Evolutionary conservation across 2,113 vertebrate species (phyloP), one percentile per base, ranked within the genome.

Genomic region (Mus spicilegus): DNA sequence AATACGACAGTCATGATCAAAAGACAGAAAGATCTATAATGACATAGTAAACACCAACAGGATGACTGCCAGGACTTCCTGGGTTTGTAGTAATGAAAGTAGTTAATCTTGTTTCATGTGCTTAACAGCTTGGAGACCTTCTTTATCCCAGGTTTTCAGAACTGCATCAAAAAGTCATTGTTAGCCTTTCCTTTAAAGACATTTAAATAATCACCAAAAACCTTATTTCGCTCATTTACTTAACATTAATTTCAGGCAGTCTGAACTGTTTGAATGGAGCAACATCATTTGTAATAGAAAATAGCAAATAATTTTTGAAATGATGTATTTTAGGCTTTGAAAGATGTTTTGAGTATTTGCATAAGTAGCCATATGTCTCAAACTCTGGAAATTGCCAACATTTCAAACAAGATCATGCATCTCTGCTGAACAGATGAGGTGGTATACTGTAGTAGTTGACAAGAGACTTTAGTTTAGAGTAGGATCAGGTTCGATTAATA

Each of bases 291-390:
- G 42, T 96, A 90, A 90, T 75, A 96, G 61, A 94, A 96, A 94
- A 92, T n/a, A 77, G 5, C 56, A 91, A 90, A 87, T 90, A 78
- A 76, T 75, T 96, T 91, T 91, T 84, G 9, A 95, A 95, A 93
- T 82, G 69, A 89, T 82, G 7, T 82, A 94, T 93, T 91, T 96
- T 80, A 95, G 80, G 76, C 78, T 91, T 88, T 67, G 33, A 91
- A 94, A 89, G n/a, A 84, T 88, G 19, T 93, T 93, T 90, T 97
- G 75, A n/a, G 80, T 81, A 76, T 94, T 92, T 96, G 70, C 82
- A 89, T 95, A 89, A 95, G 88, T 88, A 92, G 56, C 33, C 82
- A 46, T 90, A 90, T 36, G 65, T 86, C 61, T 94, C 67, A 93
- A 78, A 89, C 10, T 51, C 76, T 73, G 39, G 49, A 75, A 86